Evolutionary conservation across 2,888 invertebrate species (phyloP).

Genomic region (Nesidiocoris tenuis): DNA sequence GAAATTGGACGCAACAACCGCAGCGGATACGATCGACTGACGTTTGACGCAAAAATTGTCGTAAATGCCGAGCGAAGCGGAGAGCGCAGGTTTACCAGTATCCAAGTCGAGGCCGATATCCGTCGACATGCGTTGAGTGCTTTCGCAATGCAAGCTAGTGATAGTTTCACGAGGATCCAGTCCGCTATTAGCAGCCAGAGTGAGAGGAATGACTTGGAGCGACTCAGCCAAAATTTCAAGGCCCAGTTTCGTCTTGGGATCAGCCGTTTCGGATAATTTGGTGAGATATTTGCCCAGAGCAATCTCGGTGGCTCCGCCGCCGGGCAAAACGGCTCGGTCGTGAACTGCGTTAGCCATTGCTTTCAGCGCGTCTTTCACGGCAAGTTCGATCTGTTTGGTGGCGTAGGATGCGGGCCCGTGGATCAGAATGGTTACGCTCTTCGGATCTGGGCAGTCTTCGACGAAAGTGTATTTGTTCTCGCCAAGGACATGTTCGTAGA

Average conservation of each 20-base stretch:
- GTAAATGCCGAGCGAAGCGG: slow-evolving; percentile 81
- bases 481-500: slow-evolving; percentile 96
- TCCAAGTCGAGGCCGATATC: slow-evolving; percentile 83
- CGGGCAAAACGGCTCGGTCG: slow-evolving; percentile 86
- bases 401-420: slow-evolving; percentile 98
- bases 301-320: slow-evolving; percentile 96
- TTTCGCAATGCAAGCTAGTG: slow-evolving; percentile 91
- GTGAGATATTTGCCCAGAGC: slow-evolving; percentile 64
- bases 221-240: slow-evolving; percentile 97
- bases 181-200: slow-evolving; percentile 88
- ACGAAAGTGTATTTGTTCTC: slow-evolving; percentile 98
- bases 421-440: slow-evolving; percentile 92
- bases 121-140: slow-evolving; percentile 63
- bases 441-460: slow-evolving; percentile 92
- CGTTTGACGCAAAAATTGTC: slow-evolving; percentile 97
- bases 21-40: slow-evolving; percentile 90
- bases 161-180: slow-evolving; percentile 94
- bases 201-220: slow-evolving; percentile 89
- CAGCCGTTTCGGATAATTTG: slow-evolving; percentile 68
- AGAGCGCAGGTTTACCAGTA: slow-evolving; percentile 86
- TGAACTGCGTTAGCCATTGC: slow-evolving; percentile 96
- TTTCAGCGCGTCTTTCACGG: slow-evolving; percentile 91
- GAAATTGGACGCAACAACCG: slow-evolving; percentile 94
- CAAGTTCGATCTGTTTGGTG: slow-evolving; percentile 92
- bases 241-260: slow-evolving; percentile 84